phyloP scores from a whole-genome alignment of 1,140 invertebrate genomes.

The Phthorimaea operculella region DNA sequence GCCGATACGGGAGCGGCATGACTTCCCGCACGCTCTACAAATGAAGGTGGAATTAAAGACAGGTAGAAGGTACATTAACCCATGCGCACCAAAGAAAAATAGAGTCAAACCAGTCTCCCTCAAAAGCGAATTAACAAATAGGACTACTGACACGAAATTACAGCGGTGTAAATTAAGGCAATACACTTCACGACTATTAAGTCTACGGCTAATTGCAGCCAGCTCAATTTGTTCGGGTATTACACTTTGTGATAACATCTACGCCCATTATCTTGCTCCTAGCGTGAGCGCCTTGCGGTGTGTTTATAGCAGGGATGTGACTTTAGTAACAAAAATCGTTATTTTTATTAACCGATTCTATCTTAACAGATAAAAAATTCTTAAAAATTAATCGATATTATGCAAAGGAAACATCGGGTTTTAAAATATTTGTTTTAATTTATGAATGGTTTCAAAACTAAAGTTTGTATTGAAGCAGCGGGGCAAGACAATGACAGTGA shows the following conservation, averaged over 20 bases:
- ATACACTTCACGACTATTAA: conserved; percentile 6
- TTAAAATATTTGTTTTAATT: not conserved
- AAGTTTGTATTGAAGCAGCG: no score
- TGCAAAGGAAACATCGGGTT: no score
- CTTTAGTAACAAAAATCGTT: no score
- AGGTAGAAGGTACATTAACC: no score
- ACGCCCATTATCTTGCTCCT: conserved; percentile 8
- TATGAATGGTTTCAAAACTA: not conserved
- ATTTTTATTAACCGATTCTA: not conserved
- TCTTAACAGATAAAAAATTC: not conserved
- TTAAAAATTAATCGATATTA: not conserved
- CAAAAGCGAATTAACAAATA: no score
- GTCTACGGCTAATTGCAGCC: conserved; percentile 7
- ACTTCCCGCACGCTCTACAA: no score
- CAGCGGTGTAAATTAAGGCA: conserved; percentile 1
- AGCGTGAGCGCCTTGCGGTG: conserved; percentile 6
- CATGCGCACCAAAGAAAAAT: no score
- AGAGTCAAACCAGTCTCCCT: no score
- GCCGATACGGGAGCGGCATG: no score
- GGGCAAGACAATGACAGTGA: no score
- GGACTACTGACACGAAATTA: not conserved
- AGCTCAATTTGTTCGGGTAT: conserved; percentile 8
- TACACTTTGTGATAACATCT: conserved; percentile 7
- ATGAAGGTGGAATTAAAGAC: no score
- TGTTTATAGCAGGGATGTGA: conserved; percentile 4